Base-by-base conservation (phyloP, 2,888 invertebrate genomes). In the Hemicrepidius hirtus region DNA sequence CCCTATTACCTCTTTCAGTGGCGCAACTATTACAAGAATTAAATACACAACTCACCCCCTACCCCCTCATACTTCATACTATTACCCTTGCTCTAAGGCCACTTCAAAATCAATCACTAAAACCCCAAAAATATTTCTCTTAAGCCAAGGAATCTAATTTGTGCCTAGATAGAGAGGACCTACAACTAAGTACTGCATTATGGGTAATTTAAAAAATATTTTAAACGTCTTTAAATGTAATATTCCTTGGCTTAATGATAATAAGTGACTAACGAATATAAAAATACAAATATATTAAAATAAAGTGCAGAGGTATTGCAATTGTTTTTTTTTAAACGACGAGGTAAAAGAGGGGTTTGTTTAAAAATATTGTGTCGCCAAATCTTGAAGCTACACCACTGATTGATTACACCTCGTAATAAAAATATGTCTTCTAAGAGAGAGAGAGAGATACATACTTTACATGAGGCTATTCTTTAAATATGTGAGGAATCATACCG, bases 401-500 rank as follows among this genome's bases (percentile, higher is more conserved):
- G 49, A 53, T 53, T 53, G 49, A 68, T 49, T 62, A 53, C 60
- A 62, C 41, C 41, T 69, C 50, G 50, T 68, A 68, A 69, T 69
- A 69, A 69, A 69, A 69, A 69, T 69, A 69, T 62, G 62, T 69
- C 28, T 55, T 69, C 50, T 40, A 63, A 69, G 21, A 68, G 60
- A 57, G 32, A 53, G 55, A 69, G 21, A 68, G 60, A 57, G 32
- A 53, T 41, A 63, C 55, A 53, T 32, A 10, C 49, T 72, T 71
- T 66, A 74, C 75, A 78, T 76, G 76, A 76, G 78, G 76, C 77
- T 76, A 77, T 78, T 76, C 74, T 68, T 64, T 71, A 72, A 74
- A 71, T 65, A 65, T 63, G 75, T 70, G 71, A 64, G 65, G 73
- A 75, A 71, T 62, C 65, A 53, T 41, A 67, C 63, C 50, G 59